Conservation (phyloP, 1,140 invertebrate genomes). For the Macrocentrus cingulum region DNA sequence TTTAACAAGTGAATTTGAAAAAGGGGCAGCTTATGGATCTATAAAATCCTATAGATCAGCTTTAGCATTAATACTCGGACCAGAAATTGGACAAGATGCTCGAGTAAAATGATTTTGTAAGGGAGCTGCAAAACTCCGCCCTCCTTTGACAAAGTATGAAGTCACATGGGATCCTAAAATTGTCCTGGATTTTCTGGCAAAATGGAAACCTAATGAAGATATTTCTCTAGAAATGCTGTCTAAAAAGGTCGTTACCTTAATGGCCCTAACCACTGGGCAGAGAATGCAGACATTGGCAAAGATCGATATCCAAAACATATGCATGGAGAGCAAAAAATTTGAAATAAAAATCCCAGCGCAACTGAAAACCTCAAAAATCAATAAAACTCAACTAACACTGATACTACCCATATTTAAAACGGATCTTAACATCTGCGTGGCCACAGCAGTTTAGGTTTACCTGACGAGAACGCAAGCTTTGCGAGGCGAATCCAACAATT, state of each 20-base stretch:
- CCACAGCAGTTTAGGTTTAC: too few species aligned
- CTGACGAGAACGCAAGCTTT: too few species aligned
- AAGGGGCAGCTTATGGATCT: slow-evolving; percentile 31
- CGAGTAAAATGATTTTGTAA: slow-evolving; percentile 34
- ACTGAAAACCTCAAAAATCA: slow-evolving; percentile 17
- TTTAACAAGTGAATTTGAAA: slow-evolving; percentile 27
- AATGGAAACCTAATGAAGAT: slow-evolving; percentile 15
- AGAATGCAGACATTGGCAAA: slow-evolving; percentile 13
- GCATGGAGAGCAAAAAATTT: neutral
- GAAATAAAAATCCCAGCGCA: slow-evolving; percentile 22
- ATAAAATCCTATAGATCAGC: slow-evolving; percentile 33
- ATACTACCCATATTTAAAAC: too few species aligned
- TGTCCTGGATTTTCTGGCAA: slow-evolving; percentile 29
- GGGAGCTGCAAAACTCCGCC: slow-evolving; percentile 30
- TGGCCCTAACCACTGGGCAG: slow-evolving; percentile 8
- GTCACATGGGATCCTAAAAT: slow-evolving; percentile 34
- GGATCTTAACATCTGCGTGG: too few species aligned
- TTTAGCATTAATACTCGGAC: slow-evolving; percentile 26
- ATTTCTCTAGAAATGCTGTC: slow-evolving; percentile 25
- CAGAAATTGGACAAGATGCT: slow-evolving; percentile 28
- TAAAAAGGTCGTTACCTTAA: slow-evolving; percentile 6
- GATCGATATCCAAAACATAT: slow-evolving; percentile 22
- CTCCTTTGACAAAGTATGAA: slow-evolving; percentile 30
- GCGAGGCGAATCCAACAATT: too few species aligned
- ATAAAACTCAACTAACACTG: slow-evolving; percentile 12